These are phyloP conservation scores for Larimichthys crocea DNA, from an alignment of 2,113 vertebrate species.

Conservation along the genomic window DNA sequence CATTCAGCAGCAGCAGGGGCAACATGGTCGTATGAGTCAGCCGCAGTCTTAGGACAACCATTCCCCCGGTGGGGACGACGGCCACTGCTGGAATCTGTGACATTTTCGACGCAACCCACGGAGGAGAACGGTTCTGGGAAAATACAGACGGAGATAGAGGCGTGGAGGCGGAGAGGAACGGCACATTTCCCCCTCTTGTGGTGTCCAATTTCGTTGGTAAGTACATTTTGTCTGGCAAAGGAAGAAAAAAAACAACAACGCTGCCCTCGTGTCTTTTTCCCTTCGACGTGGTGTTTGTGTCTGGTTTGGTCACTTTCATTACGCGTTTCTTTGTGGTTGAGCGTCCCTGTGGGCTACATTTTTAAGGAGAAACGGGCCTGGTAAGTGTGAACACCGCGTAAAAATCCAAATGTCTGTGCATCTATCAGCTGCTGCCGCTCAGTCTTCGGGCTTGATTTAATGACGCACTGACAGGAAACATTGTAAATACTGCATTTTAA, in stretches of 20 bases:
- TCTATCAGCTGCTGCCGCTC: conserved; percentile 12
- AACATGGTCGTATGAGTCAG: conserved; percentile 67
- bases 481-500: neutral
- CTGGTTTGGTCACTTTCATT: conserved; percentile 23
- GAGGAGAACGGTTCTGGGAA: conserved; percentile 52
- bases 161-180: conserved; percentile 59
- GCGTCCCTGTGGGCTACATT: neutral
- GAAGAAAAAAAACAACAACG: neutral
- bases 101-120: conserved; percentile 68
- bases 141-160: conserved; percentile 53
- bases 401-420: conserved; percentile 7
- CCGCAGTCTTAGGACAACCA: conserved; percentile 29
- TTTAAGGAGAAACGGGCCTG: conserved; percentile 54
- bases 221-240: conserved; percentile 57
- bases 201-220: conserved; percentile 77
- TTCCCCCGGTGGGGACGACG: conserved; percentile 19
- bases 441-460: neutral
- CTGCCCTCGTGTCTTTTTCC: conserved; percentile 10
- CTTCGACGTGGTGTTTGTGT: neutral
- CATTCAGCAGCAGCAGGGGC: conserved; percentile 29
- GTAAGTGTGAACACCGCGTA: conserved; percentile 34
- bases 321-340: conserved; percentile 39
- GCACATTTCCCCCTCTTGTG: conserved; percentile 40
- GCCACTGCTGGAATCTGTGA: conserved; percentile 73
- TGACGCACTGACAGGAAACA: neutral